Evolutionary conservation across 2,113 vertebrate genomes (phyloP).

Genomic region (Clarias batrachus): DNA sequence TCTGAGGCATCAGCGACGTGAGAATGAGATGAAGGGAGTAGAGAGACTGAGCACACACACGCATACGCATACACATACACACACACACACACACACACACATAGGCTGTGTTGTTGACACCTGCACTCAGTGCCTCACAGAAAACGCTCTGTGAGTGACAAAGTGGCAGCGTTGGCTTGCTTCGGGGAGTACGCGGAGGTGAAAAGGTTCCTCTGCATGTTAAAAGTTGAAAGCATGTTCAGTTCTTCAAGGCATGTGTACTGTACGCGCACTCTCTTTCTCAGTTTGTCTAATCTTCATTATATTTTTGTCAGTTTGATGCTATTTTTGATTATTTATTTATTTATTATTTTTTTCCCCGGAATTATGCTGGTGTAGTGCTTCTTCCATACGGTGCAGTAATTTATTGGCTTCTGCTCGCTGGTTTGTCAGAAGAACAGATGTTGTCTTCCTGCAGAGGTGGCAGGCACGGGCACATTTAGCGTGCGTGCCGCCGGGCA

Average conservation of each 20-base stretch:
- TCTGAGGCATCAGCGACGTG: neutral
- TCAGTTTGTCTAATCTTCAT: neutral
- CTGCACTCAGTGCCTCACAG: conserved; percentile 18
- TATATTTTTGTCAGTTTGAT: neutral
- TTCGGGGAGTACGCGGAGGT: conserved; percentile 17
- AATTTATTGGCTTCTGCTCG: conserved; percentile 37
- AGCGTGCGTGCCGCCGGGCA: conserved; percentile 42
- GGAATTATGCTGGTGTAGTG: neutral
- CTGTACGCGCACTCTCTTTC: neutral
- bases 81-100: conserved; percentile 7
- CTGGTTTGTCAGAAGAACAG: conserved; percentile 46
- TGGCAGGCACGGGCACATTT: conserved; percentile 44
- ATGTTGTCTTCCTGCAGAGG: conserved; percentile 46
- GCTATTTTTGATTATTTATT: neutral
- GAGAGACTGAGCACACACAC: neutral
- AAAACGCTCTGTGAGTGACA: conserved; percentile 14
- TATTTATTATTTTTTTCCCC: neutral
- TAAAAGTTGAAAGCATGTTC: conserved; percentile 16
- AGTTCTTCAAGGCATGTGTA: neutral
- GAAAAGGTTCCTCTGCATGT: conserved; percentile 2
- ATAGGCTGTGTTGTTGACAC: conserved; percentile 25
- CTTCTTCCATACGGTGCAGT: conserved; percentile 18
- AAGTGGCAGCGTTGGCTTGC: conserved; percentile 16
- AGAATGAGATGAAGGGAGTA: neutral
- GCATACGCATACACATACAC: neutral